A percentile compares a stretch with the other conserved stretches of the same genome.
Conservation (phyloP, 2,888 invertebrate genomes). For the Polydesmus complanatus region DNA sequence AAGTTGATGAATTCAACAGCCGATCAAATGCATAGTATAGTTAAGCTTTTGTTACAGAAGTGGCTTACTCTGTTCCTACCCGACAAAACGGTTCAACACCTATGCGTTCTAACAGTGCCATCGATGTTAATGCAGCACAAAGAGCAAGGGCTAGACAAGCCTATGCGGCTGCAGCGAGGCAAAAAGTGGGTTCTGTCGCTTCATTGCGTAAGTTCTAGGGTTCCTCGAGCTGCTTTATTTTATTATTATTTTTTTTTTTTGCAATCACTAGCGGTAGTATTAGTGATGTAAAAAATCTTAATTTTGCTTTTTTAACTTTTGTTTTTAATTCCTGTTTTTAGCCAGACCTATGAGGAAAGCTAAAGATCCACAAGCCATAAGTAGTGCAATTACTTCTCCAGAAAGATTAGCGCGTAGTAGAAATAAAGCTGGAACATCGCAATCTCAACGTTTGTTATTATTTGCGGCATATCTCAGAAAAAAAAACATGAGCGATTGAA, state of each 20-base stretch:
- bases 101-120: conserved; percentile 71
- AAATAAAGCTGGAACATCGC: conserved; percentile 61
- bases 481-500: not conserved
- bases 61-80: conserved; percentile 16
- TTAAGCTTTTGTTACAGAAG: conserved; percentile 14
- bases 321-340: too few relatives aligned
- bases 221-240: not conserved
- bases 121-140: conserved; percentile 82
- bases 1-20: too few relatives aligned
- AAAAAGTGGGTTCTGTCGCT: conserved; percentile 52
- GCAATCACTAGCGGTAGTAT: not conserved
- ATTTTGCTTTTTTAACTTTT: not conserved
- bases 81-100: conserved; percentile 24
- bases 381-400: conserved; percentile 43
- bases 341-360: conserved; percentile 50
- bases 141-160: conserved; percentile 62
- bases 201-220: conserved; percentile 52
- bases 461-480: conserved; percentile 5
- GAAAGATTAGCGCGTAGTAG: conserved; percentile 41
- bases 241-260: conserved; percentile 1
- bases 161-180: conserved; percentile 63
- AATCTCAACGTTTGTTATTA: conserved; percentile 61
- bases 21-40: too few relatives aligned
- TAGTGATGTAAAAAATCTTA: not conserved
- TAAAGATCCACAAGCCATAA: conserved; percentile 32